phyloP scores from a whole-genome alignment of 2,888 invertebrate species.

The Arrhopalites spinosus region DNA sequence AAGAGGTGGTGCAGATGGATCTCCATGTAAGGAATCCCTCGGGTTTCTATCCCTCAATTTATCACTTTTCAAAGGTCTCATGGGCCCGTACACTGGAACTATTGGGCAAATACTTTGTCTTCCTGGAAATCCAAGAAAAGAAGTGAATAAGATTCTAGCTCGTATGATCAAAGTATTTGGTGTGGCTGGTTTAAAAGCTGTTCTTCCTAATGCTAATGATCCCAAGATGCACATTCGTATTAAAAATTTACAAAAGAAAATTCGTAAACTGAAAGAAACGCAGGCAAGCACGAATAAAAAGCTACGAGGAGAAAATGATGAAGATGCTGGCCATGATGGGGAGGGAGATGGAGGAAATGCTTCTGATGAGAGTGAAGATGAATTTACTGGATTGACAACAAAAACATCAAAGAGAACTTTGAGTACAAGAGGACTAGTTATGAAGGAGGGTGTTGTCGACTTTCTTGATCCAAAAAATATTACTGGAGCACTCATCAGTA shows the following conservation, averaged over 20 bases:
- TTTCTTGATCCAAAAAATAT: constrained; percentile 52
- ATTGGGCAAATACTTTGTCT: constrained; percentile 46
- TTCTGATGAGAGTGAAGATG: constrained; percentile 37
- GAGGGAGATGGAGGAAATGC: constrained; percentile 39
- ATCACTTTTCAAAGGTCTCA: constrained; percentile 47
- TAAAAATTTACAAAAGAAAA: constrained; percentile 52
- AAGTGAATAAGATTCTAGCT: constrained; percentile 50
- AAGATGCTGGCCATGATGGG: constrained; percentile 42
- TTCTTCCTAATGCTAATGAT: constrained; percentile 48
- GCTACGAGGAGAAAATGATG: constrained; percentile 35
- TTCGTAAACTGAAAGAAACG: constrained; percentile 47
- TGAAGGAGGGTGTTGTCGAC: constrained; percentile 55
- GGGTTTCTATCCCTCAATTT: constrained; percentile 50
- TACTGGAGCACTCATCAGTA: constrained; percentile 53
- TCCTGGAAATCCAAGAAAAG: constrained; percentile 48
- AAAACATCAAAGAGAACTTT: constrained; percentile 13
- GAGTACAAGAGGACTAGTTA: constrained; percentile 41
- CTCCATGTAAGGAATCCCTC: constrained; percentile 47
- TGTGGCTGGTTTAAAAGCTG: constrained; percentile 51
- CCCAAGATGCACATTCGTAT: constrained; percentile 49
- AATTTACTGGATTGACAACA: background rate
- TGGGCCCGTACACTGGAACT: constrained; percentile 47
- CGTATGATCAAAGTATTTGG: constrained; percentile 55
- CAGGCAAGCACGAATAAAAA: constrained; percentile 36
- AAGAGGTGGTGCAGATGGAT: constrained; percentile 10